These are phyloP conservation scores for Creontiades dilutus DNA, from an alignment of 2,888 invertebrate genomes.

Conservation along the genomic window DNA sequence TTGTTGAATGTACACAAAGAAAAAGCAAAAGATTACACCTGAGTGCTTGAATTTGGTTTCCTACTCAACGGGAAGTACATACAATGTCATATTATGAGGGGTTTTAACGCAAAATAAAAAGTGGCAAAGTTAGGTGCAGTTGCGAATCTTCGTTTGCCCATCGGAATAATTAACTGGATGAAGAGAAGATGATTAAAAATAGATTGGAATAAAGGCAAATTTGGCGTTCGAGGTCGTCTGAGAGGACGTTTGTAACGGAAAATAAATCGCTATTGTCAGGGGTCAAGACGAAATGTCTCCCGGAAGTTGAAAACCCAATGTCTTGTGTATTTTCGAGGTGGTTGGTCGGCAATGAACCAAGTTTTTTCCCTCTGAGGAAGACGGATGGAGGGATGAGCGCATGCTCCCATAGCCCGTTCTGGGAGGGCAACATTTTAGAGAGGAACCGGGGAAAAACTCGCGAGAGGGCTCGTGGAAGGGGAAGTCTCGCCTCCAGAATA, in stretches of 20 bases:
- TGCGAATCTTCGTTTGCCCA: too few species aligned
- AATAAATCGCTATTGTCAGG: not conserved
- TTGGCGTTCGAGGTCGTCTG: not conserved
- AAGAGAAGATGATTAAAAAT: too few species aligned
- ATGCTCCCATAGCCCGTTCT: not conserved
- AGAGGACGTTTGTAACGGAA: too few species aligned
- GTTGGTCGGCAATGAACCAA: conserved; percentile 36
- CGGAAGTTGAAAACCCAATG: conserved; percentile 43
- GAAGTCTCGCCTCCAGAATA: conserved; percentile 62
- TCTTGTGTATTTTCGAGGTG: conserved; percentile 12
- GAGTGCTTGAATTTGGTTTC: too few species aligned
- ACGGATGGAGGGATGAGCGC: not conserved
- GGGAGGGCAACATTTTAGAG: conserved; percentile 14
- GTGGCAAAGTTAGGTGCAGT: too few species aligned
- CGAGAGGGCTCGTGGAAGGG: conserved; percentile 54
- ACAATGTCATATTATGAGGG: too few species aligned
- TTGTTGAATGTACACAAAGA: too few species aligned
- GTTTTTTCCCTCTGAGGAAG: not conserved
- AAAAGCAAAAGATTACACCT: too few species aligned
- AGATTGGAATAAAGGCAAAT: not conserved
- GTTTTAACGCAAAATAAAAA: too few species aligned
- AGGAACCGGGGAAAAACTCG: conserved; percentile 40
- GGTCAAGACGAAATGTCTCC: conserved; percentile 33
- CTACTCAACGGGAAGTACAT: too few species aligned
- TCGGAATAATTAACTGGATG: too few species aligned